These are phyloP conservation scores for Autographa pulchrina DNA, from an alignment of 2,888 invertebrate genomes.

Conservation along the genomic window DNA sequence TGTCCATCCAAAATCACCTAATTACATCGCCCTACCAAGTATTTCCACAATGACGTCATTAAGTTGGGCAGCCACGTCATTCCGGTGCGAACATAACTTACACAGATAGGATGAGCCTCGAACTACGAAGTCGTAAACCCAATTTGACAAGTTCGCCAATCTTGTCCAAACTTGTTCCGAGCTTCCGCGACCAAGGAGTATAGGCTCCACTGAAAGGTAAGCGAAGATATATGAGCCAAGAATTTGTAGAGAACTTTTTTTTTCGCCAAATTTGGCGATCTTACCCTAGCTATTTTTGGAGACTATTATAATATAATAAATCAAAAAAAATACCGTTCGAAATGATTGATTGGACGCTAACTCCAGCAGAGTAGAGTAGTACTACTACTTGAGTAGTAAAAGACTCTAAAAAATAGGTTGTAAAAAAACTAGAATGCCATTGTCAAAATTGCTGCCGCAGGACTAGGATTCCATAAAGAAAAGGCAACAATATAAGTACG, in stretches of 20 bases:
- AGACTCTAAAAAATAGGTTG: no score
- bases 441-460: no score
- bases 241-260: background rate
- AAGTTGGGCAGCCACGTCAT: constrained; percentile 28
- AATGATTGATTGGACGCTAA: no score
- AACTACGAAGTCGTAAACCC: constrained; percentile 52
- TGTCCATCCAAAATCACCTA: constrained; percentile 6
- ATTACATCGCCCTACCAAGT: background rate
- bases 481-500: no score
- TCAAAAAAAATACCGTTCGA: no score
- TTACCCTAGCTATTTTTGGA: no score
- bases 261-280: background rate
- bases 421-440: no score
- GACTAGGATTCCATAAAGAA: no score
- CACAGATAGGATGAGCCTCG: constrained; percentile 29
- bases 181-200: constrained; percentile 16
- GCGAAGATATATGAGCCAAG: constrained; percentile 6
- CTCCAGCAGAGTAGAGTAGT: no score
- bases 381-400: no score
- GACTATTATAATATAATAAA: no score
- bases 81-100: constrained; percentile 38
- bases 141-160: constrained; percentile 64
- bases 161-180: constrained; percentile 56
- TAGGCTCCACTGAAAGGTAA: constrained; percentile 16
- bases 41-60: constrained; percentile 27